Evolutionary conservation across 2,797 vertebrate genomes (phyloP), one percentile per base, ranked within the genome.

Genomic region (Enoplosus armatus): DNA sequence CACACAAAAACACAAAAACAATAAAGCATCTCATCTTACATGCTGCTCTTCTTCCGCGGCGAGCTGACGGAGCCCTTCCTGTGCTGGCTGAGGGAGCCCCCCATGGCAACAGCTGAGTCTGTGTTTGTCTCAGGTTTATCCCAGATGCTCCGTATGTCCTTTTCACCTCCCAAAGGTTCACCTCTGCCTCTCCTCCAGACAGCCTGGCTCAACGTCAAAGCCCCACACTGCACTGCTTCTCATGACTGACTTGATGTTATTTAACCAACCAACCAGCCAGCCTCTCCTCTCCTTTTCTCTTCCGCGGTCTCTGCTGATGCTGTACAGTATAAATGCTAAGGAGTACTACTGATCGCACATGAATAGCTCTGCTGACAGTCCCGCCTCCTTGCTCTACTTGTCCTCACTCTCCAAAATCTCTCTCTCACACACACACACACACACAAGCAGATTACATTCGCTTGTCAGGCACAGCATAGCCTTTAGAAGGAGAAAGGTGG

Each of bases 51-150:
- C 91, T 94, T 95, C 75, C 48, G 47, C 27, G 82, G 84, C 68
- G 92, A 92, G 84, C 80, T 85, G 80, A 90, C 27, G 1, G 84
- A 91, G 63, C 79, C 81, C 84, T 93, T 95, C 90, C 89, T 91
- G 72, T 86, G 72, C 56, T 93, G 94, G 85, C 92, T 94, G 59
- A 94, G 79, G 27, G 95, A 93, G 79, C 93, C 93, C 80, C 95
- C 95, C 95, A 95, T 95, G 87, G 80, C 85, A 83, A 82, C 80
- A 47, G 75, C 48, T 9, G 31, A 31, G 58, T 8, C n/a, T 53
- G 24, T 77, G 65, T 67, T 69, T 77, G 55, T 56, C 53, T 86
- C 64, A 76, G 79, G 72, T 85, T 81, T 59, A 74, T 84, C 62
- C 66, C 72, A 82, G 84, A 87, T 75, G 82, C 74, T 82, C 45